These are phyloP conservation scores for Illadopsis cleaveri DNA, from an alignment of 2,113 vertebrate genomes.

Conservation along the genomic window DNA sequence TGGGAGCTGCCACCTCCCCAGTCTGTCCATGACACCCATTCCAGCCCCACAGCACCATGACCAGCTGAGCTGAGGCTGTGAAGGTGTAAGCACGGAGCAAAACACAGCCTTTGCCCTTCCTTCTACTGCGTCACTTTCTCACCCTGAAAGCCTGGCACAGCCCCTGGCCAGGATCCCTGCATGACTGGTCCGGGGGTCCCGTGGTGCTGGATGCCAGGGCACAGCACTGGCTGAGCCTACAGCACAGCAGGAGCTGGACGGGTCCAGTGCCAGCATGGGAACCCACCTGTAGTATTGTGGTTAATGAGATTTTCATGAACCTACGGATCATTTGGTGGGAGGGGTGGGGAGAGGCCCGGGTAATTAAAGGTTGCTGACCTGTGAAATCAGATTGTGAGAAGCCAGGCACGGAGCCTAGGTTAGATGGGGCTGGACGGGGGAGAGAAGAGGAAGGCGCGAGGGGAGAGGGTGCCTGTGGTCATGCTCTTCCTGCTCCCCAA, in stretches of 20 bases:
- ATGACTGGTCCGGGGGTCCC: not conserved
- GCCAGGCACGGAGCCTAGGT: accelerated
- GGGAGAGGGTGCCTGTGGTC: not conserved
- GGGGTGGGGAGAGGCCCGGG: not conserved
- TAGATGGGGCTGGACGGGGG: not conserved
- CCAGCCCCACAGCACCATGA: not conserved
- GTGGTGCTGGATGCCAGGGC: not conserved
- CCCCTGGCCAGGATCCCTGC: not conserved
- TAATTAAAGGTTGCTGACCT: slow-evolving; percentile 69
- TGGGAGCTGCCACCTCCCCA: not conserved
- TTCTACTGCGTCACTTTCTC: not conserved
- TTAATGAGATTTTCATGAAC: slow-evolving; percentile 67
- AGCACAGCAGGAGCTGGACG: accelerated
- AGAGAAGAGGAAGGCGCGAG: not conserved
- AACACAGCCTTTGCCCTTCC: not conserved
- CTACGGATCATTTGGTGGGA: not conserved
- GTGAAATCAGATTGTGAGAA: slow-evolving; percentile 58
- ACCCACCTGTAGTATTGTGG: not conserved
- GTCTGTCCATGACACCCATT: accelerated
- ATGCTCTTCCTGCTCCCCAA: not conserved
- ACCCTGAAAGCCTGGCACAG: not conserved
- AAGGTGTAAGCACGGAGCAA: accelerated
- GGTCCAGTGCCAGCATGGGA: not conserved
- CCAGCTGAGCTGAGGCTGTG: not conserved
- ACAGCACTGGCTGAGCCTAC: not conserved